Evolutionary conservation across 2,113 vertebrate species (phyloP).

Genomic region (Plestiodon gilberti): DNA sequence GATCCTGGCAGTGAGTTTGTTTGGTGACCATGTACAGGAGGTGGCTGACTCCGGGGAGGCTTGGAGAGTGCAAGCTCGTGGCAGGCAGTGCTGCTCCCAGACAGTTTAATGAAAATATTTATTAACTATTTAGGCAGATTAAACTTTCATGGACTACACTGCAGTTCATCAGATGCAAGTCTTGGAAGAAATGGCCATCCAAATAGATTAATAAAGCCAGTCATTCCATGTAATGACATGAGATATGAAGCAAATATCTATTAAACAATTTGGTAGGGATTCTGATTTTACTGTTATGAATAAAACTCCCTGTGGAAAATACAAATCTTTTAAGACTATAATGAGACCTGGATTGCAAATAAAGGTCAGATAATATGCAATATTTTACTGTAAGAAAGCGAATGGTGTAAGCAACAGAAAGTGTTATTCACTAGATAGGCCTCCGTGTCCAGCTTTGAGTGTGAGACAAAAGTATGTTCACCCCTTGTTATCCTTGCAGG

Average conservation of each 20-base stretch:
- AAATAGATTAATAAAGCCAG: conserved; percentile 56
- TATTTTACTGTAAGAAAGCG: conserved; percentile 77
- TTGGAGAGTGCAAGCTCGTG: too few relatives aligned
- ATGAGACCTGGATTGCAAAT: conserved; percentile 76
- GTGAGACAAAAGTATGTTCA: neutral
- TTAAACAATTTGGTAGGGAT: conserved; percentile 63
- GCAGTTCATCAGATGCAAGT: too few relatives aligned
- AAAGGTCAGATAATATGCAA: conserved; percentile 76
- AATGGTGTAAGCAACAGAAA: conserved; percentile 69
- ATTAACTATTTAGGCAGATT: conserved; percentile 48
- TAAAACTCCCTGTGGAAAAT: conserved; percentile 66
- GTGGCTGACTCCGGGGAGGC: too few relatives aligned
- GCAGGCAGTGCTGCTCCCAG: too few relatives aligned
- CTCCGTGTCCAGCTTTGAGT: neutral
- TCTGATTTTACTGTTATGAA: conserved; percentile 70
- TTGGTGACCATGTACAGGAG: too few relatives aligned
- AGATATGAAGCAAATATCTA: conserved; percentile 55
- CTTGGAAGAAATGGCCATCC: conserved; percentile 43
- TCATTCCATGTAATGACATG: conserved; percentile 49
- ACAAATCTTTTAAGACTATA: conserved; percentile 79
- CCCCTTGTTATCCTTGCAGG: neutral
- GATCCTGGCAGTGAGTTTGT: too few relatives aligned
- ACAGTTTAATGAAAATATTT: conserved; percentile 37
- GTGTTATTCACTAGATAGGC: conserved; percentile 44
- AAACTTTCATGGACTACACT: too few relatives aligned